Evolutionary conservation across 2,113 vertebrate species (phyloP), one percentile per base, ranked within the genome.

Genomic region (Chloroceryle aenea): DNA sequence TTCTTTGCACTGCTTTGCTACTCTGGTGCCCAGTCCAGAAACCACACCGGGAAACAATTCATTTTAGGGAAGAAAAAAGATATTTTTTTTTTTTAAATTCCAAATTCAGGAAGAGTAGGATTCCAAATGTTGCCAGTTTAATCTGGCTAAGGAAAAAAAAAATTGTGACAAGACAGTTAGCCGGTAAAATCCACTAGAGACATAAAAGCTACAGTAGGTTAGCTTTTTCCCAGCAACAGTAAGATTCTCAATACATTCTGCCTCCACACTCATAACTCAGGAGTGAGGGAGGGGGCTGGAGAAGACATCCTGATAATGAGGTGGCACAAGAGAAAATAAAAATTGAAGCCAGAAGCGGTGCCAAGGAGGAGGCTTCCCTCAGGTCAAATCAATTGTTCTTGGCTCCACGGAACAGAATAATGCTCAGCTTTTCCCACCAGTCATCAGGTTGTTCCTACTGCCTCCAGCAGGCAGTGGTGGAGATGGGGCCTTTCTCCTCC

Each of bases 1-100:
- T 93, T 95, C 95, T 97, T 96, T 95, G 91, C 94, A 95, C 86
- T 89, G 55, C 53, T 94, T 85, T 82, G 79, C 85, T 94, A 79
- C 84, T 68, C 86, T 68, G 82, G 64, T 87, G 78, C 56, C 66
- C 81, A 85, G 87, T 48, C 76, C 91, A 88, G 87, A 95, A 94
- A 92, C 73, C 61, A 4, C 52, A 87, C 68, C 32, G 74, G 85
- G 81, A 80, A 87, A 59, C 3, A 3, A 59, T 8, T 83, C 26
- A 38, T 75, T 87, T 53, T 30, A 38, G 61, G 48, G 58, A 80
- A 22, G 50, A n/a, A 36, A 23, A 47, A 42, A 18, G 6, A 4
- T 25, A 13, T 22, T 22, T 18, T 42, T 38, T 36, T 16, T 72
- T 36, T 61, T 9, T 8, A 6, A 16, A 34, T 77, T 95, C 58